Base-by-base conservation (phyloP, 2,113 vertebrate species). In the Himantopus leucocephalus region DNA sequence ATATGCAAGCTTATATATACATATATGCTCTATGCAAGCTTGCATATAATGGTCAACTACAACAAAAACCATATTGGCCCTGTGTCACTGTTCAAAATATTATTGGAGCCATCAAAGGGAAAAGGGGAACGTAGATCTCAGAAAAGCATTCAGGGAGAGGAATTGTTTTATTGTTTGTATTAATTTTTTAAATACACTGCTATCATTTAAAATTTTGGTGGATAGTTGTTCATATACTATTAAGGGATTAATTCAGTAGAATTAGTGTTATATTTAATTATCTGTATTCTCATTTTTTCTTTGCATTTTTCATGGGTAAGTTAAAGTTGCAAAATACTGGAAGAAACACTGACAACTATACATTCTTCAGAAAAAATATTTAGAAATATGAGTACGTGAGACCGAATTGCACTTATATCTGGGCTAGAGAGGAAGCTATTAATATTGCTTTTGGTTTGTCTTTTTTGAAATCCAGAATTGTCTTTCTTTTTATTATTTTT, bases 401-500 rank as follows among this genome's bases (percentile, higher is more conserved):
- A 21, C 14, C 50, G 53, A n/a, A 67, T 89, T 71, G 7, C 5
- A 14, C 5, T 55, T 50, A 8, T 5, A 43, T 52, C 23, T 73
- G 30, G 21, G 34, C 13, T 21, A 17, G 39, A 35, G n/a, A 73
- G 10, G 24, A 48, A 5, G 14, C 21, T 52, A 6, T 50, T 60
- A 41, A 34, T 79, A 43, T 2, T 56, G 35, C 23, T 76, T 95
- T 92, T 48, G 9, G 5, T 83, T 77, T 79, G 24, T 71, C 15
- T 6, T 11, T 55, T 81, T 77, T 84, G 17, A n/a, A 74, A 63
- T 35, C 27, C 56, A 70, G 35, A 82, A 60, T 85, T 82, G 15
- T 55, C 85, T 73, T 91, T 73, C 34, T n/a, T 85, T 48, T 92
- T 91, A 45, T 81, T 90, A n/a, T 97, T 98, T 97, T 98, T 92